Evolutionary conservation across 2,113 vertebrate species (phyloP), one percentile per base, ranked within the genome.

Genomic region (Callopanchax toddi): DNA sequence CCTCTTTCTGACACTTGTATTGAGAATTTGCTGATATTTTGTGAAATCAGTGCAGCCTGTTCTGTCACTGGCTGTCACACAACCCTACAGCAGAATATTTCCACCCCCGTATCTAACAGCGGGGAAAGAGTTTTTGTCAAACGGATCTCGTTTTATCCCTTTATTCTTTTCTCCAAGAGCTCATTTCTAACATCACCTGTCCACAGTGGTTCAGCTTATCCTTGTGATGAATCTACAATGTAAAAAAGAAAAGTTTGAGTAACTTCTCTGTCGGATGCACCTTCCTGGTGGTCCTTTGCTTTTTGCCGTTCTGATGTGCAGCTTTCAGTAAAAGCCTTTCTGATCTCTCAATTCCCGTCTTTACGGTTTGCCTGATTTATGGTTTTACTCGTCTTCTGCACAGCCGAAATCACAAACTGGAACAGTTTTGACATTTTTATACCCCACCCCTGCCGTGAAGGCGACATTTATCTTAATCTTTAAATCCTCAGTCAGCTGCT

Each of bases 401-500:
- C 39, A 11, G 36, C 10, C 22, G 18, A 40, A 49, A 71, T 43
- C 62, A 36, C 26, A 57, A 37, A 1, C n/a, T 34, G n/a, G 18
- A 43, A 56, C n/a, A 15, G 18, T 17, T 43, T 20, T 20, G 15
- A 49, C 16, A 5, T 49, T 49, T 57, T 49, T 34, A 5, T 17
- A 61, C 25, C 34, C 17, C 13, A 18, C 23, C 16, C 45, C 42
- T 55, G 53, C 37, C 49, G 53, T 55, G 59, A 56, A 18, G 36
- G 17, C 18, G 40, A 26, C 13, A 37, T n/a, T 29, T 60, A 53
- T 48, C 67, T 60, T 50, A 20, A 29, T 39, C 44, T 71, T 62
- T 18, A 54, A n/a, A 32, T 55, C 34, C 45, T 52, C 22, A 37
- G 42, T 46, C 40, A 37, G 32, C 29, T 44, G 40, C 34, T 51